Base-by-base conservation (phyloP, 2,113 vertebrate species). In the Lanius ludovicianus region DNA sequence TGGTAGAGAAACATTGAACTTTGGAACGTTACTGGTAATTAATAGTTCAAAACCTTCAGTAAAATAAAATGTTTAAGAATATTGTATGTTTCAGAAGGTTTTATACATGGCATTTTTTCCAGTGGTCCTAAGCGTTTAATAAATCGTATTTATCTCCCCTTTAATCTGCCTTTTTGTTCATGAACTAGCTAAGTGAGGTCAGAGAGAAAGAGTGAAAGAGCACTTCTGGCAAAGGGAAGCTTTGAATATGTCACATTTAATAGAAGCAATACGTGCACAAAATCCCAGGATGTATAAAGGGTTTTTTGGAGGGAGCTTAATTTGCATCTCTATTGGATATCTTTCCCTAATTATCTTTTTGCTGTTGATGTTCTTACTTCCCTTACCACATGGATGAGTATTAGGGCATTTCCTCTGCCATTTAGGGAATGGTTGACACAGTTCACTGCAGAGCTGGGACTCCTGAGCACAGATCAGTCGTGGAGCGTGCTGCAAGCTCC, bases 231-330 rank as follows among this genome's bases (percentile, higher is more conserved):
- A 86, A 84, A 70, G 83, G 53, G 62, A 90, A 93, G 39, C 39
- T 93, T 90, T 89, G 84, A 89, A 33, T 74, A 41, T 82, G 90
- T 83, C 95, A 87, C 76, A 71, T 92, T 94, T 93, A 95, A 88
- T 96, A 74, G 88, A 89, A 83, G 60, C 49, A 94, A 75, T 82
- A 96, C 95, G 56, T 57, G 50, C 70, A 91, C 90, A 87, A 71
- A 95, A 96, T 88, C 78, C 78, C 44, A 65, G 73, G 81, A 71
- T 91, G 79, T 90, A 20, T 63, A 82, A 88, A 92, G 25, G 55
- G 17, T 64, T 95, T 85, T 95, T 76, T 86, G 63, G 17, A 56
- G 33, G 30, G 78, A 80, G 44, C 10, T 78, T 91, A 77, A 96
- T 96, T 97, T 93, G 70, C 74, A 87, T 93, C 44, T 84, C 64